Conservation (phyloP, 2,888 invertebrate genomes). For the Laothoe populi region DNA sequence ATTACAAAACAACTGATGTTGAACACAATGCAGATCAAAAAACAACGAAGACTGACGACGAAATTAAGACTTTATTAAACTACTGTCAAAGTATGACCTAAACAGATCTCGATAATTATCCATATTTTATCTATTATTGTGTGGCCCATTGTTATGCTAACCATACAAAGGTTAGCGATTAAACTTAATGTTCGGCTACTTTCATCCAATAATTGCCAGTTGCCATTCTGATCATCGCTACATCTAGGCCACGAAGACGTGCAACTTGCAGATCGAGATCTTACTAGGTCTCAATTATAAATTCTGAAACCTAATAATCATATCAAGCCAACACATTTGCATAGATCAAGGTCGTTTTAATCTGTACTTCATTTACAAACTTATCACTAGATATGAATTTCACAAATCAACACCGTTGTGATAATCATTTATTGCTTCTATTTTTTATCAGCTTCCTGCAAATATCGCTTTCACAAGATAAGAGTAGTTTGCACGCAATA, state of each 20-base stretch:
- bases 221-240: background rate
- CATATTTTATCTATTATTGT: background rate
- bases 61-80: background rate
- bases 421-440: background rate
- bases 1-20: background rate
- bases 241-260: background rate
- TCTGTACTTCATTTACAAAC: background rate
- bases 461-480: conserved; percentile 11
- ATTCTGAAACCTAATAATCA: background rate
- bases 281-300: background rate
- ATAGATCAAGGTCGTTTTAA: background rate
- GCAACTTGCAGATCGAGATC: background rate
- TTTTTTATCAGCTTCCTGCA: conserved; percentile 10
- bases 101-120: background rate
- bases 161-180: background rate
- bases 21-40: background rate
- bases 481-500: conserved; percentile 5
- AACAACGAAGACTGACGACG: background rate
- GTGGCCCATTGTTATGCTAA: background rate
- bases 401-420: conserved; percentile 15
- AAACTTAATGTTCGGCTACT: background rate
- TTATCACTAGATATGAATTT: conserved; percentile 5
- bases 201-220: background rate
- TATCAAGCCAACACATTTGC: background rate
- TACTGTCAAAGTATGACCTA: background rate